Evolutionary conservation across 2,888 invertebrate genomes (phyloP).

Genomic region (Resseliella maxima): DNA sequence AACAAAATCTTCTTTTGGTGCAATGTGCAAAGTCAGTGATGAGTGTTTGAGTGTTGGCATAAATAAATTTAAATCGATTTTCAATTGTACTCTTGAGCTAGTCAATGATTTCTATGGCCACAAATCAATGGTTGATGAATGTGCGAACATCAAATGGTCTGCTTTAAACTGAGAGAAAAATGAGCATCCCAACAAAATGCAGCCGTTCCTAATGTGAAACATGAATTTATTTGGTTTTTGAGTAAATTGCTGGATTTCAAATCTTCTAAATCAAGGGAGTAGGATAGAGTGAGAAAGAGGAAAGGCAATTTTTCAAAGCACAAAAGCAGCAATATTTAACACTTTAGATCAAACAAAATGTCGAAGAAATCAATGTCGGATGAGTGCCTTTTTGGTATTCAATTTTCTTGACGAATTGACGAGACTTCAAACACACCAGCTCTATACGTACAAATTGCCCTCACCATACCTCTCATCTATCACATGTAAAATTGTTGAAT

Average conservation of each 20-base stretch:
- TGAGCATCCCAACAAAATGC: constrained; percentile 16
- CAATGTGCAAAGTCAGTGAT: constrained; percentile 15
- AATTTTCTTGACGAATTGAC: background rate
- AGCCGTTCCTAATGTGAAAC: background rate
- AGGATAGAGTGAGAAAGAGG: background rate
- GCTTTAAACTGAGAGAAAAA: background rate
- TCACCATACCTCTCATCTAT: constrained; percentile 25
- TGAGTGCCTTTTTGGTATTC: background rate
- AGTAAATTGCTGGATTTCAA: background rate
- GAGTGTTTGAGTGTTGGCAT: constrained; percentile 48
- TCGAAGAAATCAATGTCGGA: background rate
- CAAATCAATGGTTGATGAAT: constrained; percentile 54
- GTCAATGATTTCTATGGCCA: background rate
- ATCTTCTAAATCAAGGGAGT: too few species aligned
- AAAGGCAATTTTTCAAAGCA: constrained; percentile 31
- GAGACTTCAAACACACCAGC: background rate
- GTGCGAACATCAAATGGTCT: constrained; percentile 52
- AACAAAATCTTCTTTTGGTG: background rate
- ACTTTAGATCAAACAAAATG: background rate
- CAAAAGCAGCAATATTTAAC: constrained; percentile 48
- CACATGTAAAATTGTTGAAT: constrained; percentile 16
- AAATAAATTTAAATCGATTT: constrained; percentile 55
- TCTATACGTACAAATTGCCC: background rate
- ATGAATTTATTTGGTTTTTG: background rate
- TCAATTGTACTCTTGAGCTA: constrained; percentile 37